phyloP scores from a whole-genome alignment of 92 coral and sea anemone species.

The Phenganax marumi region DNA sequence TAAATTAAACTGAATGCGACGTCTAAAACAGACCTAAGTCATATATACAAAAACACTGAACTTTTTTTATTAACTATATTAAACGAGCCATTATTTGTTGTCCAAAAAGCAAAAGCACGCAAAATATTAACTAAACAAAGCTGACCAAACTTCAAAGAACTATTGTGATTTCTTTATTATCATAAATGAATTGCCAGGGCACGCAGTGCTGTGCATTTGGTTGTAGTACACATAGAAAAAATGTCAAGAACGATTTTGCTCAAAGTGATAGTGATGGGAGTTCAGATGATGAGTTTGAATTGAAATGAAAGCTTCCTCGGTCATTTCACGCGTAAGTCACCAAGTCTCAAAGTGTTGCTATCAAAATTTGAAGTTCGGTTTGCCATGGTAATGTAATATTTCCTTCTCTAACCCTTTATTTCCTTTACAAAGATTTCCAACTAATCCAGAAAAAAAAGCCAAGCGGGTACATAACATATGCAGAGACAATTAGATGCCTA shows the following conservation, averaged over 20 bases:
- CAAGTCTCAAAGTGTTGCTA: neutral
- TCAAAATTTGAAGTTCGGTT: neutral
- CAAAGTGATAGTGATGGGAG: constrained; percentile 3
- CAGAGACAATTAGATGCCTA: constrained; percentile 18
- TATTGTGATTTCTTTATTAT: too few species aligned
- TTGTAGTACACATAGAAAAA: neutral
- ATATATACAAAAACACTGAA: too few species aligned
- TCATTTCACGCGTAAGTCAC: neutral
- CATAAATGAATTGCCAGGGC: neutral
- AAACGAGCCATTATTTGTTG: too few species aligned
- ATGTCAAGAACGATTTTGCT: neutral
- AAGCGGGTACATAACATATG: neutral
- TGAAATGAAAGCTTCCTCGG: constrained; percentile 11
- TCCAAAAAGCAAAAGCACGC: too few species aligned
- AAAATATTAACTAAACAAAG: too few species aligned
- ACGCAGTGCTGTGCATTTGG: neutral
- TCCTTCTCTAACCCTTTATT: neutral
- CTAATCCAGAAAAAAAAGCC: neutral
- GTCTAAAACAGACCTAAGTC: too few species aligned
- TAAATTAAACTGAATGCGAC: too few species aligned
- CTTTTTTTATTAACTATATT: too few species aligned
- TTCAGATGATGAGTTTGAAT: neutral
- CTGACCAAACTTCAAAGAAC: too few species aligned
- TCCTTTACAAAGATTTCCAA: constrained; percentile 12
- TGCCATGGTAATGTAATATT: neutral